A percentile compares a stretch with the other conserved stretches of the same genome.
These are phyloP conservation scores for Drosophila prosaltans DNA, from an alignment of 1,140 invertebrate genomes.

Conservation along the genomic window DNA sequence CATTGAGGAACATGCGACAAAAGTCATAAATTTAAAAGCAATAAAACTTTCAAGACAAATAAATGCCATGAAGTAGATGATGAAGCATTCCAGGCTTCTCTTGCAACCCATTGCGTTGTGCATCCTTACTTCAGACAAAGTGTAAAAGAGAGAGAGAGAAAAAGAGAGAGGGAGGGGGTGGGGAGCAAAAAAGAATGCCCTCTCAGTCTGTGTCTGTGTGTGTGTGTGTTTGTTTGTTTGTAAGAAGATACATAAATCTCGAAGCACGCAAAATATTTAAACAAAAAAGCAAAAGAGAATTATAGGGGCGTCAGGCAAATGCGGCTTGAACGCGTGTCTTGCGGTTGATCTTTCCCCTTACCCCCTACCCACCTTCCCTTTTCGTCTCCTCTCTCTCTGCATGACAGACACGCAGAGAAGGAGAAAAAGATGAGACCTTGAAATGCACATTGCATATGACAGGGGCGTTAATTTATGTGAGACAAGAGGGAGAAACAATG, in stretches of 20 bases:
- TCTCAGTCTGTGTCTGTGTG: not conserved
- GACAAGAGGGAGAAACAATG: slow-evolving; percentile 25
- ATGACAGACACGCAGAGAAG: slow-evolving; percentile 20
- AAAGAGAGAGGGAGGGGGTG: not conserved
- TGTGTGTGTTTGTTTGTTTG: slow-evolving; percentile 29
- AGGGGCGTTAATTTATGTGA: slow-evolving; percentile 79
- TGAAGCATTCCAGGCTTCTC: slow-evolving; percentile 42
- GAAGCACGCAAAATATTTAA: slow-evolving; percentile 76
- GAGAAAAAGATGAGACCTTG: slow-evolving; percentile 57
- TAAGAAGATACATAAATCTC: slow-evolving; percentile 67
- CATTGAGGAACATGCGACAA: slow-evolving; percentile 45
- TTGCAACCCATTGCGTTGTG: slow-evolving; percentile 20
- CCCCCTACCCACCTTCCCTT: not conserved
- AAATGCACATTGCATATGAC: slow-evolving; percentile 70
- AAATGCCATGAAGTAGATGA: slow-evolving; percentile 64
- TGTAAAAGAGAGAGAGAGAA: not conserved
- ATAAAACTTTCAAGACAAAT: slow-evolving; percentile 82
- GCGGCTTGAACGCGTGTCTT: slow-evolving; percentile 52
- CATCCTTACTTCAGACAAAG: slow-evolving; percentile 5
- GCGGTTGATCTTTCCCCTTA: slow-evolving; percentile 38
- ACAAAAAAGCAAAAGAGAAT: slow-evolving; percentile 35
- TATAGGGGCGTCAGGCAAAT: slow-evolving; percentile 30
- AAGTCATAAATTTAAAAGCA: slow-evolving; percentile 79
- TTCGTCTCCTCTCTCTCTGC: not conserved
- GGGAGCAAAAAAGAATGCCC: not conserved